A percentile compares a stretch with the other conserved stretches of the same genome.
Conservation (phyloP, 2,888 invertebrate species). For the Leptogaster cylindrica region DNA sequence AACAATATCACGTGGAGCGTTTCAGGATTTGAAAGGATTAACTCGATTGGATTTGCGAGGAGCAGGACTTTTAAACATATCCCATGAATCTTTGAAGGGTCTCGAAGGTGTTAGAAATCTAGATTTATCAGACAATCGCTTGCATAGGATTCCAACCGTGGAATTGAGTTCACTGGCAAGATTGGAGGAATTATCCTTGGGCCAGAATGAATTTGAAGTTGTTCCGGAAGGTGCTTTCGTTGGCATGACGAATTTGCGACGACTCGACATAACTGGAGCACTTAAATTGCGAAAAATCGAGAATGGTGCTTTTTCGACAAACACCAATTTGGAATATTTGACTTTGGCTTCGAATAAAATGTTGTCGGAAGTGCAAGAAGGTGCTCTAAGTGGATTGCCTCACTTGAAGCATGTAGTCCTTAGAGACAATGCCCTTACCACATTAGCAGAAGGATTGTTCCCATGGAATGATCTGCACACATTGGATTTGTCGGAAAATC, state of each 20-base stretch:
- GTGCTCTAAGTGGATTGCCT: constrained; percentile 77
- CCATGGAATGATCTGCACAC: constrained; percentile 79
- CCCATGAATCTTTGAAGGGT: constrained; percentile 77
- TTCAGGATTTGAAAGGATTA: constrained; percentile 76
- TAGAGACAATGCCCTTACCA: constrained; percentile 78
- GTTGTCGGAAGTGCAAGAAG: constrained; percentile 75
- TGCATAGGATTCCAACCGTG: constrained; percentile 76
- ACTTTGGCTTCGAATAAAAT: constrained; percentile 79
- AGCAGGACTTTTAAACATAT: constrained; percentile 80
- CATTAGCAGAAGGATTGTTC: constrained; percentile 78
- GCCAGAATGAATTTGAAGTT: constrained; percentile 79
- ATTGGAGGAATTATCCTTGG: constrained; percentile 80
- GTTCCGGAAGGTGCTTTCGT: constrained; percentile 77
- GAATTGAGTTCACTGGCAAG: constrained; percentile 75
- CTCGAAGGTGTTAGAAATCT: constrained; percentile 77
- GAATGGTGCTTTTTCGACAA: constrained; percentile 79
- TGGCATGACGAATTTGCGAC: constrained; percentile 77
- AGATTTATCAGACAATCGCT: constrained; percentile 80
- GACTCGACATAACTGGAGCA: constrained; percentile 80
- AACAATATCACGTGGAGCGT: constrained; percentile 76
- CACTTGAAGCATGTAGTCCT: constrained; percentile 78
- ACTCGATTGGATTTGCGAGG: constrained; percentile 80
- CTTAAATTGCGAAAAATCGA: constrained; percentile 74
- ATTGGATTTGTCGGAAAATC: constrained; percentile 82
- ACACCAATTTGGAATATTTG: constrained; percentile 80